phyloP scores from a whole-genome alignment of 2,797 vertebrate genomes.

The Pseudochirops corinnae region DNA sequence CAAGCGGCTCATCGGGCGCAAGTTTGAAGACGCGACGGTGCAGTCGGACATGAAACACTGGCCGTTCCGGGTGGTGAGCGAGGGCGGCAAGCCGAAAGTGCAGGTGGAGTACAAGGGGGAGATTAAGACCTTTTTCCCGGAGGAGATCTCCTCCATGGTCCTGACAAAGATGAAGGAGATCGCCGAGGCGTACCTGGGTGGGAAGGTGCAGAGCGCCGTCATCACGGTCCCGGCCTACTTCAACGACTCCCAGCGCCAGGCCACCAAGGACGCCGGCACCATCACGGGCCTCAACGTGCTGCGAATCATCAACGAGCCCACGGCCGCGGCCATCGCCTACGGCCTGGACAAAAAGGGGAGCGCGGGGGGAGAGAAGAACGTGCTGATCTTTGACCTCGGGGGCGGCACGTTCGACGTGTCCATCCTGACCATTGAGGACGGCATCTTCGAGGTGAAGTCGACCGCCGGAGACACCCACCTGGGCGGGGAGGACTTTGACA shows the following conservation, averaged over 20 bases:
- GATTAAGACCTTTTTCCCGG: slow-evolving; percentile 91
- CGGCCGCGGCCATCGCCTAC: slow-evolving; percentile 94
- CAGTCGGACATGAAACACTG: slow-evolving; percentile 96
- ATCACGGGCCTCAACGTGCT: slow-evolving; percentile 94
- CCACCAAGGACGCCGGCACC: slow-evolving; percentile 94
- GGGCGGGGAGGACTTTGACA: slow-evolving; percentile 95
- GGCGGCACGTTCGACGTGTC: slow-evolving; percentile 96
- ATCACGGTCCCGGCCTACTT: slow-evolving; percentile 96
- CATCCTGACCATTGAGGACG: slow-evolving; percentile 94
- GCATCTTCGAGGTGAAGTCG: slow-evolving; percentile 96
- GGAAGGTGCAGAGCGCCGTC: slow-evolving; percentile 92
- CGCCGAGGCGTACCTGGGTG: slow-evolving; percentile 92
- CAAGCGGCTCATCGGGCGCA: slow-evolving; percentile 94
- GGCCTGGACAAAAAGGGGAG: slow-evolving; percentile 93
- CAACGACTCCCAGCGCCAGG: slow-evolving; percentile 95
- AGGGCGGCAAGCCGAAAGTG: slow-evolving; percentile 92
- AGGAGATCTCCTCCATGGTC: slow-evolving; percentile 96
- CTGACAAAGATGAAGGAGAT: slow-evolving; percentile 96
- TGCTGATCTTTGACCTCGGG: slow-evolving; percentile 95
- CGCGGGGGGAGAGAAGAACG: slow-evolving; percentile 89
- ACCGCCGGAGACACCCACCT: slow-evolving; percentile 95
- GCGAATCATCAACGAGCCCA: slow-evolving; percentile 95
- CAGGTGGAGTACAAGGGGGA: slow-evolving; percentile 95
- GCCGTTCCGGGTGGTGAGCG: slow-evolving; percentile 93
- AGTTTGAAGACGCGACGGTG: slow-evolving; percentile 90